phyloP scores from a whole-genome alignment of 2,113 vertebrate genomes.

The Oreochromis aureus region DNA sequence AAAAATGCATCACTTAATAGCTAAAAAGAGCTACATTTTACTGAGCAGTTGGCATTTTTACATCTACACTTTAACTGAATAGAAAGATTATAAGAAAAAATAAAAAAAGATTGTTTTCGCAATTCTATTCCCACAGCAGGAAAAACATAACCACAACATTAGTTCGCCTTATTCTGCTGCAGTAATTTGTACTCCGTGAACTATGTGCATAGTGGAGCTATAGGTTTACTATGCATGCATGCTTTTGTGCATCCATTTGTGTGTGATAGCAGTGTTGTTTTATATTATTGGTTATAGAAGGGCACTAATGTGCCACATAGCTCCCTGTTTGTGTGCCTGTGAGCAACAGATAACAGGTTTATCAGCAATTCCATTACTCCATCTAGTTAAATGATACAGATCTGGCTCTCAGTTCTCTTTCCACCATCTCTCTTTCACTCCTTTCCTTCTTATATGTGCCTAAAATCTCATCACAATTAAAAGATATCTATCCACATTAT shows the following conservation, averaged over 20 bases:
- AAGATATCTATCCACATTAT: neutral
- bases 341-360: conserved; percentile 50
- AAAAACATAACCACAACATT: neutral
- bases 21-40: neutral
- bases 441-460: neutral
- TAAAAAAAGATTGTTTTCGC: neutral
- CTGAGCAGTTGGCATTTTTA: neutral
- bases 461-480: conserved; percentile 11
- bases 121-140: neutral
- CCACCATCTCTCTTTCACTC: neutral
- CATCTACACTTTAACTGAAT: neutral
- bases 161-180: neutral
- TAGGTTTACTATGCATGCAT: neutral
- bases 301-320: conserved; percentile 11
- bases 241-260: neutral
- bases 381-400: conserved; percentile 59
- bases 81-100: neutral
- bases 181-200: neutral
- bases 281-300: conserved; percentile 17
- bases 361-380: conserved; percentile 40
- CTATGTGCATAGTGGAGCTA: neutral
- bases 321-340: conserved; percentile 32
- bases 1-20: neutral
- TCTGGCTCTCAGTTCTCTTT: conserved; percentile 20
- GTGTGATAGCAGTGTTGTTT: neutral